Conservation (phyloP, 2,888 invertebrate genomes). For the Scaptomyza caliginosa region DNA sequence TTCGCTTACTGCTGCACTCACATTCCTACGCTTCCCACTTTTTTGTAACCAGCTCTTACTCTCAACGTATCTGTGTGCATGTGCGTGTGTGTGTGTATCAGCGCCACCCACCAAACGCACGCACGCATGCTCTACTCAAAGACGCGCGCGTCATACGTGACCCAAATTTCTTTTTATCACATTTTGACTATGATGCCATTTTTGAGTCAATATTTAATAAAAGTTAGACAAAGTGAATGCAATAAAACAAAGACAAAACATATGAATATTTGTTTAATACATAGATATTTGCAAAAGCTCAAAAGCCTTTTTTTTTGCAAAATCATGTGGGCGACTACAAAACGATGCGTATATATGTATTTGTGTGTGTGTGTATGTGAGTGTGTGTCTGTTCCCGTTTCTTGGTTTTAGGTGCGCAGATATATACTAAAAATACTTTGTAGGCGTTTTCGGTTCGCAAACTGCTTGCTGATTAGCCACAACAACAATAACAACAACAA, state of each 20-base stretch:
- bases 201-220: constrained; percentile 3
- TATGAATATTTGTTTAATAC: background rate
- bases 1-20: constrained; percentile 35
- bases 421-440: constrained; percentile 70
- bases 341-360: constrained; percentile 9
- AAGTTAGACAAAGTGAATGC: background rate
- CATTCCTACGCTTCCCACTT: background rate
- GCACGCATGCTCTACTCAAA: constrained; percentile 43
- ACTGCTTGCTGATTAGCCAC: constrained; percentile 61
- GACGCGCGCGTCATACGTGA: constrained; percentile 71
- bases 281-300: background rate
- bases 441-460: constrained; percentile 53
- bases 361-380: constrained; percentile 1
- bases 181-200: background rate
- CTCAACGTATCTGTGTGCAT: background rate
- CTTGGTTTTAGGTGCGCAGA: constrained; percentile 33
- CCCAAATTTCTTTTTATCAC: constrained; percentile 56
- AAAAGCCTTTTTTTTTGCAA: constrained; percentile 46
- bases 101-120: constrained; percentile 8
- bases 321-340: constrained; percentile 42
- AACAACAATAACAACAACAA: constrained; percentile 30
- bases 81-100: background rate
- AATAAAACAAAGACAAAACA: background rate
- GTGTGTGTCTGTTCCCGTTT: constrained; percentile 33
- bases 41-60: background rate